Percentiles rank a stretch among this genome's conserved stretches.
Evolutionary conservation across 2,113 vertebrate genomes (phyloP).

Genomic region (Nipponia nippon): DNA sequence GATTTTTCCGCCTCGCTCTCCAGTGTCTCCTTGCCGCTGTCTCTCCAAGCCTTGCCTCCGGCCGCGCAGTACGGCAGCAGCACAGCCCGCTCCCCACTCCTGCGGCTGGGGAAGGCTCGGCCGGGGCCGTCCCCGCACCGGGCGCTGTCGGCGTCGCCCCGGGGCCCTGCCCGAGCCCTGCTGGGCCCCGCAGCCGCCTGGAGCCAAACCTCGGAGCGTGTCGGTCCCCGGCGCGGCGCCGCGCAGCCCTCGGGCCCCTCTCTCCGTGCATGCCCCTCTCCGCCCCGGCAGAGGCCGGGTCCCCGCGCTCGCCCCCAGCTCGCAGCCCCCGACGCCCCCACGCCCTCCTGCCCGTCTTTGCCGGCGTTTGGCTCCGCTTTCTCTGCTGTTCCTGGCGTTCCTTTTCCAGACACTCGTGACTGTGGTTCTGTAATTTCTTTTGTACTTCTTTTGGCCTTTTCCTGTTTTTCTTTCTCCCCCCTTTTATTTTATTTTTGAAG

Average conservation of each 20-base stretch:
- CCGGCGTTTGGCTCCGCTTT: neutral
- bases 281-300: neutral
- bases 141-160: rapidly evolving
- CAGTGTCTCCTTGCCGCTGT: neutral
- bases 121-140: neutral
- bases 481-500: neutral
- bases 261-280: neutral
- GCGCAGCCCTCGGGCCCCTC: neutral
- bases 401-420: neutral
- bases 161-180: neutral
- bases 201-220: neutral
- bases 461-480: neutral
- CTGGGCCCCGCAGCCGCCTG: neutral
- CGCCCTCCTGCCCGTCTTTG: neutral
- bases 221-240: neutral
- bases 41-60: neutral
- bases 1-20: neutral
- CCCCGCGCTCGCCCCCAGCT: neutral
- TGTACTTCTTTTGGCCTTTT: conserved; percentile 19
- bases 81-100: neutral
- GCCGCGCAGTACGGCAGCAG: neutral
- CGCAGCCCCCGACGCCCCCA: too few relatives aligned
- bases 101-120: neutral
- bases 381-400: neutral
- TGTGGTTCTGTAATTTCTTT: conserved; percentile 34